Conservation (phyloP, 2,888 invertebrate species). For the Zeuzera pyrina region DNA sequence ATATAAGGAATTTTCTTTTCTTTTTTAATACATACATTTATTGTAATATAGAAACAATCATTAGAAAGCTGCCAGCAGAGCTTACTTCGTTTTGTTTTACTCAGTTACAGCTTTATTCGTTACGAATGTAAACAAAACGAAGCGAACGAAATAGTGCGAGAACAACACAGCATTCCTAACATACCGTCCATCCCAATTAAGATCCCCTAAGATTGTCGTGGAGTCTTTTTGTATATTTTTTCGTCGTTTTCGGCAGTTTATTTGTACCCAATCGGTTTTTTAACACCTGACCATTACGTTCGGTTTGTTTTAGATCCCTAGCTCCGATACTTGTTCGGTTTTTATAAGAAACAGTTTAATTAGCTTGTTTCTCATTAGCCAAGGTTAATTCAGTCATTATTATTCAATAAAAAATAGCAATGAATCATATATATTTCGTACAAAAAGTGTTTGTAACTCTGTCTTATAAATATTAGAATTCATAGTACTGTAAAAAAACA, state of each 20-base stretch:
- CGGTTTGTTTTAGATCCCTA: conserved; percentile 19
- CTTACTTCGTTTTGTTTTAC: no score
- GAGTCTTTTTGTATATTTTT: conserved; percentile 12
- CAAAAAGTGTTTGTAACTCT: not conserved
- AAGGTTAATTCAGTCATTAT: not conserved
- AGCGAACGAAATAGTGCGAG: conserved; percentile 21
- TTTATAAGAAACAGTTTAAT: conserved; percentile 28
- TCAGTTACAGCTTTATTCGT: no score
- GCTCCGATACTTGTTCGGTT: conserved; percentile 22
- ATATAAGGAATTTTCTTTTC: no score
- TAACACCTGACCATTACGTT: conserved; percentile 33
- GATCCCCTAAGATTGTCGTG: conserved; percentile 60
- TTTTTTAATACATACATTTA: no score
- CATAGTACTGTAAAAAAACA: no score
- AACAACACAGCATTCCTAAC: conserved; percentile 30
- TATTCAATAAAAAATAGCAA: not conserved
- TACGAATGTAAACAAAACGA: conserved; percentile 19
- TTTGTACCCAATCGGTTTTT: conserved; percentile 30
- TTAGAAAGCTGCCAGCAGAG: no score
- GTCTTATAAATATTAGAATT: not conserved
- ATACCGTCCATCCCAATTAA: conserved; percentile 57
- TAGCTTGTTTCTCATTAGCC: conserved; percentile 28
- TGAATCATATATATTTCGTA: not conserved
- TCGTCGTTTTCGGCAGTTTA: conserved; percentile 4
- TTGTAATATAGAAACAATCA: no score